A percentile compares a stretch with the other conserved stretches of the same genome.
Evolutionary conservation across 2,888 invertebrate genomes (phyloP).

Genomic region (Macrosiphum euphorbiae): DNA sequence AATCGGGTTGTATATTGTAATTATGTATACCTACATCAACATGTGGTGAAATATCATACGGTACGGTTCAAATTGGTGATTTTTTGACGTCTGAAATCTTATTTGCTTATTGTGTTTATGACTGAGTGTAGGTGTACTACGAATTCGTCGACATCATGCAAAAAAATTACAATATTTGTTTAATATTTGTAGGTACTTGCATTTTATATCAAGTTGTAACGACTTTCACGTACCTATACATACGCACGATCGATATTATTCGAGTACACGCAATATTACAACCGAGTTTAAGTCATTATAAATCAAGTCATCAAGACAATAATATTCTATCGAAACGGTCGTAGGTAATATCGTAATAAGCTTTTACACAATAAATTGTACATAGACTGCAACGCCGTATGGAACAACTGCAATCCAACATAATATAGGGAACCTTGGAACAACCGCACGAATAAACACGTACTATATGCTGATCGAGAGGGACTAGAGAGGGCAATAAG

Average conservation of each 20-base stretch:
- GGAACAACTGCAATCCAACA: not conserved
- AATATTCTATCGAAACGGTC: not conserved
- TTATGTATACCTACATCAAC: not conserved
- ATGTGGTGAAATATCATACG: not conserved
- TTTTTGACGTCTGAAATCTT: not conserved
- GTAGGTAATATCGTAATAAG: not conserved
- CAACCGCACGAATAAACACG: not conserved
- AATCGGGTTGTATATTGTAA: not conserved
- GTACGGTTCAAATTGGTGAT: not conserved
- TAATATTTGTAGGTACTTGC: not conserved
- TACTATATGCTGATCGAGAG: not conserved
- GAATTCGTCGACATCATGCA: not conserved
- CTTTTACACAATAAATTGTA: not conserved
- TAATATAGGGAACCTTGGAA: not conserved
- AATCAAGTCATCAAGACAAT: not conserved
- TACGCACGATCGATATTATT: not conserved
- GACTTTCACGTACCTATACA: not conserved
- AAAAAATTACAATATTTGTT: not conserved
- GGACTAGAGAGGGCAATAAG: not conserved
- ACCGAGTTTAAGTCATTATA: constrained; percentile 12
- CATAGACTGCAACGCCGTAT: not conserved
- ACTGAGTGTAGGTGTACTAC: not conserved
- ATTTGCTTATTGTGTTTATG: not conserved
- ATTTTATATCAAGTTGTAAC: not conserved
- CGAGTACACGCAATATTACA: not conserved